These are phyloP conservation scores for Cairina moschata DNA, from an alignment of 2,113 vertebrate genomes.

Conservation along the genomic window DNA sequence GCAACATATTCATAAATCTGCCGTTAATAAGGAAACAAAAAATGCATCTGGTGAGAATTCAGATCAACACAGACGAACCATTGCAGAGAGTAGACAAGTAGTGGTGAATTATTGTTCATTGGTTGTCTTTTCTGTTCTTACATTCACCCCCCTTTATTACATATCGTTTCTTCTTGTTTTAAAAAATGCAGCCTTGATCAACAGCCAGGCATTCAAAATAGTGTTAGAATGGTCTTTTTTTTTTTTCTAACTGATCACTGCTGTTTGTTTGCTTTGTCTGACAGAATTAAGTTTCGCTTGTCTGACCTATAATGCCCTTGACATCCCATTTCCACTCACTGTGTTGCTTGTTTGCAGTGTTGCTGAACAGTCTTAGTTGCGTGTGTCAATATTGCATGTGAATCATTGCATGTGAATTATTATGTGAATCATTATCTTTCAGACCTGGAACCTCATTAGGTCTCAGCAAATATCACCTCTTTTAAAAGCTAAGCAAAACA, in stretches of 20 bases:
- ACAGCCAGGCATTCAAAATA: not conserved
- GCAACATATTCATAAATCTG: constrained; percentile 95
- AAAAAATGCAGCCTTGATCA: not conserved
- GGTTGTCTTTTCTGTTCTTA: not conserved
- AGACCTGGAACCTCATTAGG: not conserved
- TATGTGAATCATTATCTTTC: not conserved
- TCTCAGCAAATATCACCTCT: not conserved
- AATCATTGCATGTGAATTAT: not conserved
- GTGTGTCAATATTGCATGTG: not conserved
- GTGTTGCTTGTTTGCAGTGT: not conserved
- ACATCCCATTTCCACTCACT: not conserved
- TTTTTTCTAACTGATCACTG: not conserved
- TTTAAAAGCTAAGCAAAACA: not conserved
- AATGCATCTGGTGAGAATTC: constrained; percentile 81
- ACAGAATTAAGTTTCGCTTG: not conserved
- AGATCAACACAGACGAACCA: not conserved
- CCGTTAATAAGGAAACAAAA: constrained; percentile 85
- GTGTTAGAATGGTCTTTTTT: not conserved
- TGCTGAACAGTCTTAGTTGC: not conserved
- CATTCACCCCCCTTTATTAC: not conserved
- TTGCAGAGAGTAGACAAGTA: too few species aligned
- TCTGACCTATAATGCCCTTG: not conserved
- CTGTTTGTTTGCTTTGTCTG: not conserved
- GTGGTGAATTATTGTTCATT: not conserved
- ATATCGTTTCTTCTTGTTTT: not conserved